Base-by-base conservation (phyloP, 2,888 invertebrate genomes). In the Aphidius colemani region DNA sequence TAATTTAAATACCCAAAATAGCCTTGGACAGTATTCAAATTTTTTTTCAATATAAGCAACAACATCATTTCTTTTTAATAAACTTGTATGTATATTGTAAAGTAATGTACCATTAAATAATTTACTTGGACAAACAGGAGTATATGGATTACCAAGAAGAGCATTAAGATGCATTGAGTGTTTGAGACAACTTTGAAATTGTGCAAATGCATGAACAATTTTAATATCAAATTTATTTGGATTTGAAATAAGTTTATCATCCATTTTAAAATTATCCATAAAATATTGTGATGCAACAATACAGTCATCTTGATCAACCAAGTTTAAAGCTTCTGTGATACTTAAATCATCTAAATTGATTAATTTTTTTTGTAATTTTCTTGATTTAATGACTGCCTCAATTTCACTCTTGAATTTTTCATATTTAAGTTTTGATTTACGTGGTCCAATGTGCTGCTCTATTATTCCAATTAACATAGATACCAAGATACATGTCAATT, bases 81-180 rank as follows among this genome's bases (percentile, higher is more conserved):
- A 84, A 80, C 88, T 87, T 41, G 82, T 80, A 64, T 88, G 88
- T 40, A 90, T 81, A 83, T 93, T 93, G 73, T 93, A 93, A 1
- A 91, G 78, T 79, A 93, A 89, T 0, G 91, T 90, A 0, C 93
- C 93, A 80, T 91, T 90, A 70, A 86, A 92, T 67, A 88, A 84
- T 72, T 88, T 86, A n/a, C 86, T 86, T 74, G 90, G 85, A 46
- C 84, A 82, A 49, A 87, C 85, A 68, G 83, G 80, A 45, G 84
- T 75, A 74, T 88, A 88, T 0, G 90, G 89, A 64, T 81, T 84
- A 63, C 85, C 83, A 59, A 93, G 85, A 48, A 93, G 74, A 1
- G 83, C 84, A 82, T 93, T 93, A 8, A 94, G 80, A 71, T 86
- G 82, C 70, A 86, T 86, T 3, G 86, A 79, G 70, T 88, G 86